Base-by-base conservation (phyloP, 2,888 invertebrate species). In the Dolichopus griseipennis region DNA sequence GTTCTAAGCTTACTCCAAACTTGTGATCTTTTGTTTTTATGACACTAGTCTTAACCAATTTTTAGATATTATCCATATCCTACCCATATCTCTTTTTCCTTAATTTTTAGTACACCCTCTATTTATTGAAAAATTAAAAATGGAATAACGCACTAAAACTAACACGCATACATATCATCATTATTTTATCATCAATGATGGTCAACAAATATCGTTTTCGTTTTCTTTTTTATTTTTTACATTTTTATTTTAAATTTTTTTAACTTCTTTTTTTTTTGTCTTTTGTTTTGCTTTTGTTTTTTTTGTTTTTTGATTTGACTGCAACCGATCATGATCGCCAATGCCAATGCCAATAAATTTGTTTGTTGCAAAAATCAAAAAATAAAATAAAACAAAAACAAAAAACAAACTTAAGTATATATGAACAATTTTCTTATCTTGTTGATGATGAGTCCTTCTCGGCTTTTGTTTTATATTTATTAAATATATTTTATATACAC, bases 271-370 rank as follows among this genome's bases (percentile, higher is more conserved):
- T 52, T 52, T 52, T n/a, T 18, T 52, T 15, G n/a, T 52, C n/a
- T 52, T 52, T 9, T 43, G 12, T 43, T 43, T 43, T 43, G 7
- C 3, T 9, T 43, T 43, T 43, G 12, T 43, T 43, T 43, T 43
- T 18, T 52, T 52, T 15, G 7, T 12, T 15, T 52, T 52, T 52
- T 52, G 52, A 52, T 52, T 52, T 52, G 52, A 52, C 52, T 52
- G 52, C 52, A 52, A 52, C 52, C 52, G 52, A 52, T 52, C 52
- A 52, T 52, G 52, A 52, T 52, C 15, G 27, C 27, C 27, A 27
- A 27, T 27, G 52, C 52, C 52, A 52, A 52, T 52, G 52, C 52
- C 52, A 52, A 52, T 52, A 52, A 52, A 52, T 52, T 52, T 52
- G 52, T n/a, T 52, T 52, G 8, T 52, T 52, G 52, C 52, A n/a